Evolutionary conservation across 2,113 vertebrate genomes (phyloP), one percentile per base, ranked within the genome.

Genomic region (Noturus placidus): DNA sequence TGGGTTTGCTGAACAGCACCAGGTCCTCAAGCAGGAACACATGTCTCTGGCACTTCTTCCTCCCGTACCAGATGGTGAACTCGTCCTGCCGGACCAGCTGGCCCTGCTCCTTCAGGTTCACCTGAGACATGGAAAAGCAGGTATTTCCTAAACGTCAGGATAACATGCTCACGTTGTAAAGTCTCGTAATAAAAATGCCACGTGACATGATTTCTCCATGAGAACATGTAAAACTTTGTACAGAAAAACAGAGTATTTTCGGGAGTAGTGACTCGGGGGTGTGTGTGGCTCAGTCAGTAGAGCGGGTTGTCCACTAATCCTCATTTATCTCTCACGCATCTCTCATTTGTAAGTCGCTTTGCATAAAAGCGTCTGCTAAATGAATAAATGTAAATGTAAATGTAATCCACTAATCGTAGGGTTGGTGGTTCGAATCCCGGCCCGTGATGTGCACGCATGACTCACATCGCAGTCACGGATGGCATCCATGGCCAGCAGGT

Each of bases 401-500:
- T n/a, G n/a, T n/a, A n/a, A n/a, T n/a, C n/a, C n/a, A n/a, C n/a
- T n/a, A n/a, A n/a, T n/a, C n/a, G n/a, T n/a, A n/a, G n/a, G n/a
- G n/a, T n/a, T n/a, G n/a, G n/a, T n/a, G n/a, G n/a, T n/a, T n/a
- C n/a, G n/a, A n/a, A n/a, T n/a, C n/a, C n/a, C n/a, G n/a, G n/a
- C n/a, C n/a, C n/a, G n/a, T n/a, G 38, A 50, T 56, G 15, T 80
- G 1, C 2, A 33, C 56, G 8, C 1, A 4, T 54, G 38, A 88
- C 97, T 89, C 94, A 99, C 98, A 0, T 99, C 98, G 88, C 98
- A 99, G 92, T 97, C 96, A 0, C 97, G 96, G 90, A 99, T 97
- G 89, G 97, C 98, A 0, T 99, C 98, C 98, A 99, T 99, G 30
- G 98, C 98, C 69, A 99, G 95, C 91, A 99, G 95, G 92, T 99